Percentiles rank a stretch among this genome's conserved stretches.
These are phyloP conservation scores for Eolophus roseicapilla DNA, from an alignment of 2,113 vertebrate genomes.

Conservation along the genomic window DNA sequence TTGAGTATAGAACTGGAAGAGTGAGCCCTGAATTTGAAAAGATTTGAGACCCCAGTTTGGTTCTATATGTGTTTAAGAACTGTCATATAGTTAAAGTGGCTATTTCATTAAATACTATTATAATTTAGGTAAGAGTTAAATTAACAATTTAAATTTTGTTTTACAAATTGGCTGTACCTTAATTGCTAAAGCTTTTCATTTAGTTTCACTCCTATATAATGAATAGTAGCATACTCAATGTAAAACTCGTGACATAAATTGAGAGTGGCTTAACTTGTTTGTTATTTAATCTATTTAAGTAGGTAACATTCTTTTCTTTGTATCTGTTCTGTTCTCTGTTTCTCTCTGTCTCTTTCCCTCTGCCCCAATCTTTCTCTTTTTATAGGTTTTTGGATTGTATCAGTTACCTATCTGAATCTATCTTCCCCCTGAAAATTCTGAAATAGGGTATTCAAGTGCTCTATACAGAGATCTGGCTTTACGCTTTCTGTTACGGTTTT, in stretches of 20 bases:
- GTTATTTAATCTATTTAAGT: not conserved
- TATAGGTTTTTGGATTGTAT: slow-evolving; percentile 51
- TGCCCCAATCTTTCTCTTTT: not conserved
- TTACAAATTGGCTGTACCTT: not conserved
- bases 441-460: slow-evolving; percentile 31
- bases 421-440: slow-evolving; percentile 34
- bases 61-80: not conserved
- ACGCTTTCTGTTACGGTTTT: slow-evolving; percentile 5
- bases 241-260: not conserved
- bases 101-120: not conserved
- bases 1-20: not conserved
- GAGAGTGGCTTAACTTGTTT: not conserved
- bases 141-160: not conserved
- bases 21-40: not conserved
- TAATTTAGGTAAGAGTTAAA: not conserved
- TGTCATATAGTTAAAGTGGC: not conserved
- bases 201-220: not conserved
- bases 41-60: not conserved
- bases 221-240: not conserved
- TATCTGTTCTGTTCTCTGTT: not conserved
- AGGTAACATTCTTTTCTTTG: not conserved
- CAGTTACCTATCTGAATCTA: slow-evolving; percentile 38
- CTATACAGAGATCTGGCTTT: slow-evolving; percentile 40
- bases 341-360: not conserved
- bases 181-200: not conserved